These are phyloP conservation scores for Pseudanteris insignis DNA, from an alignment of 2,888 invertebrate genomes.

Conservation along the genomic window DNA sequence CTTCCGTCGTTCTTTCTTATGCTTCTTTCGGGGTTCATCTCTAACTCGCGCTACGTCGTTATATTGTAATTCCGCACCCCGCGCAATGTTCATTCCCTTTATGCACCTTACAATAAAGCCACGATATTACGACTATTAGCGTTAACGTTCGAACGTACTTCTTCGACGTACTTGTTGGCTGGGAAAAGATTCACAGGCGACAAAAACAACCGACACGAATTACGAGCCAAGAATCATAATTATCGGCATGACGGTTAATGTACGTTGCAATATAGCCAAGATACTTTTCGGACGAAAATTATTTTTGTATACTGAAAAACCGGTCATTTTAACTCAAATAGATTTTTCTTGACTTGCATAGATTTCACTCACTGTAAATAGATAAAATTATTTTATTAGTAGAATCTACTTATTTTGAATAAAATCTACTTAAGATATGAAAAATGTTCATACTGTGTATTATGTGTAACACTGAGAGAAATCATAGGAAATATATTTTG, in stretches of 20 bases:
- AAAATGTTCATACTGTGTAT: no score
- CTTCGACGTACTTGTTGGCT: slow-evolving; percentile 5
- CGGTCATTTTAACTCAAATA: no score
- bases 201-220: slow-evolving; percentile 28
- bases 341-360: no score
- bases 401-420: no score
- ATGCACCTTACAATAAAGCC: slow-evolving; percentile 42
- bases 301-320: no score
- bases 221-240: slow-evolving; percentile 29
- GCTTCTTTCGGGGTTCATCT: slow-evolving; percentile 41
- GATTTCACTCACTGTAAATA: no score
- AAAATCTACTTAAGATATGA: no score
- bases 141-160: slow-evolving; percentile 37
- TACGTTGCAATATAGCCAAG: background rate
- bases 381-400: no score
- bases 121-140: slow-evolving; percentile 41
- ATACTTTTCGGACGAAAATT: no score
- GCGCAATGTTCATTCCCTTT: slow-evolving; percentile 42
- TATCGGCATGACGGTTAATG: slow-evolving; percentile 17
- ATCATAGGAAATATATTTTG: no score
- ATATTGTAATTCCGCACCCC: slow-evolving; percentile 40
- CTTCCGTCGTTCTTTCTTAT: slow-evolving; percentile 21
- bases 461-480: no score
- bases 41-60: slow-evolving; percentile 39
- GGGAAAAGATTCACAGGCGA: slow-evolving; percentile 14